Percentiles rank a stretch among this genome's conserved stretches.
Evolutionary conservation across 2,888 invertebrate genomes (phyloP).

Genomic region (Isotomurus palustris): DNA sequence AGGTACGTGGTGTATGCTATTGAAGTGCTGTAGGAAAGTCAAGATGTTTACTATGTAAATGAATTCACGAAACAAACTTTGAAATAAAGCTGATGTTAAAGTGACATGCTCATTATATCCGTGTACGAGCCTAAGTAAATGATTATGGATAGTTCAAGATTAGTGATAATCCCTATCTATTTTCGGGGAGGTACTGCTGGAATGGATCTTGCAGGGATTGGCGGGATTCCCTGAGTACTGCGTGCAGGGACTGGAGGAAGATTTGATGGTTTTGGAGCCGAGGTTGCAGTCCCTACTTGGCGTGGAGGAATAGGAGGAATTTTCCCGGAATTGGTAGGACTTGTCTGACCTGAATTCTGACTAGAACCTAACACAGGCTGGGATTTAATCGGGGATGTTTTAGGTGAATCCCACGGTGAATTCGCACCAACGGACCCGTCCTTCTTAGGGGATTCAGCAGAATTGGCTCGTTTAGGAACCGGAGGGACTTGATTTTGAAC

Average conservation of each 20-base stretch:
- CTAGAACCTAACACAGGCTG: slow-evolving; percentile 16
- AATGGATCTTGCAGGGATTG: slow-evolving; percentile 52
- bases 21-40: too few relatives aligned
- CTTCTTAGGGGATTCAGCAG: slow-evolving; percentile 34
- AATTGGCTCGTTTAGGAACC: slow-evolving; percentile 33
- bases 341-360: slow-evolving; percentile 29
- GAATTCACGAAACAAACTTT: too few relatives aligned
- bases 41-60: too few relatives aligned
- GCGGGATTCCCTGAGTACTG: slow-evolving; percentile 54
- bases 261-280: slow-evolving; percentile 56
- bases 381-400: neutral
- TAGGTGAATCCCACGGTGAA: slow-evolving; percentile 1
- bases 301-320: slow-evolving; percentile 43
- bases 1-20: too few relatives aligned
- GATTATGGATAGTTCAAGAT: too few relatives aligned
- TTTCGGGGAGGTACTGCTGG: slow-evolving; percentile 43
- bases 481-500: slow-evolving; percentile 20
- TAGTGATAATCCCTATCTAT: too few relatives aligned
- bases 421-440: slow-evolving; percentile 1
- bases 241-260: slow-evolving; percentile 55
- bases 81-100: too few relatives aligned
- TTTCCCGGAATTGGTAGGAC: slow-evolving; percentile 21
- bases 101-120: too few relatives aligned
- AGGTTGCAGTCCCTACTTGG: slow-evolving; percentile 21
- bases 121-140: too few relatives aligned